Percentiles rank a stretch among this genome's conserved stretches.
Evolutionary conservation across 2,888 invertebrate species (phyloP).

Genomic region (Creontiades dilutus): DNA sequence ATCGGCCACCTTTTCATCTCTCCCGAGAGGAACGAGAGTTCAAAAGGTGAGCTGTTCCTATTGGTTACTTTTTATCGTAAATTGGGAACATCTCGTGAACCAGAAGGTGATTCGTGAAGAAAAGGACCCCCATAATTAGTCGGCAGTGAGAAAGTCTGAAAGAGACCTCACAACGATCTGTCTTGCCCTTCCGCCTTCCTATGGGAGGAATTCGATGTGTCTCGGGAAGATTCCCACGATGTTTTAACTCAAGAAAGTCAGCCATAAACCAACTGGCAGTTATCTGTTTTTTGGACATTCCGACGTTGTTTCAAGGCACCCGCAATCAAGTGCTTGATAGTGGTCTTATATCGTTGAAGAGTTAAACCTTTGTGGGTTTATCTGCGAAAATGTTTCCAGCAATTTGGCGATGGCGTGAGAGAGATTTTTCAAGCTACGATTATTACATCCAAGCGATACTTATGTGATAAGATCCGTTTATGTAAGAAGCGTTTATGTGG

Average conservation of each 20-base stretch:
- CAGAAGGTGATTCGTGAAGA: neutral
- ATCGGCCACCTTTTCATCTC: neutral
- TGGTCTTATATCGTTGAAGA: neutral
- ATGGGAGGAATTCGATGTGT: slow-evolving; percentile 4
- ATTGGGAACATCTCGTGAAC: neutral
- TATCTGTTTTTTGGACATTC: slow-evolving; percentile 30
- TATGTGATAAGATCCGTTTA: neutral
- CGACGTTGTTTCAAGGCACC: neutral
- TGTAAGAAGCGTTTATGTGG: neutral
- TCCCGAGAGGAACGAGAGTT: neutral
- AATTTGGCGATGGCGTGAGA: neutral
- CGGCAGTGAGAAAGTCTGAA: slow-evolving; percentile 33
- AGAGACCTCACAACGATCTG: slow-evolving; percentile 17
- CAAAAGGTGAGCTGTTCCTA: slow-evolving; percentile 17
- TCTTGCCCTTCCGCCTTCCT: slow-evolving; percentile 35
- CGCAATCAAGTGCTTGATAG: neutral
- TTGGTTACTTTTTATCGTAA: neutral
- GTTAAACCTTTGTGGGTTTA: neutral
- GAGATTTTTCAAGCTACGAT: neutral
- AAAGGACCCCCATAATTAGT: slow-evolving; percentile 16
- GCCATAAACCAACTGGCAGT: slow-evolving; percentile 30
- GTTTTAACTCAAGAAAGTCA: slow-evolving; percentile 36
- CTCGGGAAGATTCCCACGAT: slow-evolving; percentile 34
- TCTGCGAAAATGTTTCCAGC: neutral
- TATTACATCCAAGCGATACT: neutral